phyloP scores from a whole-genome alignment of 1,140 invertebrate species.

The Drosophila melanogaster region Release_6_plus_ISO1_MT NT_033779.5:2517501-2518000 shows the following conservation, averaged over 20 bases:
- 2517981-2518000: slow-evolving; percentile 1
- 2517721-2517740: slow-evolving; percentile 26
- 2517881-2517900: slow-evolving; percentile 44
- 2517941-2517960: slow-evolving; percentile 35
- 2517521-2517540: slow-evolving; percentile 53
- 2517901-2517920: slow-evolving; percentile 43
- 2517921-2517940: slow-evolving; percentile 35
- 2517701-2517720: slow-evolving; percentile 30
- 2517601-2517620: not conserved
- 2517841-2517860: slow-evolving; percentile 26
- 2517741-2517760: not conserved
- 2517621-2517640: not conserved
- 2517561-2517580: slow-evolving; percentile 42
- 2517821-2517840: slow-evolving; percentile 33
- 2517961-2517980: not conserved
- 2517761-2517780: not conserved
- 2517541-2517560: slow-evolving; percentile 49
- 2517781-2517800: slow-evolving; percentile 13
- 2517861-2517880: slow-evolving; percentile 20
- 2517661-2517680: slow-evolving; percentile 35
- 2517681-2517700: slow-evolving; percentile 37
- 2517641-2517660: slow-evolving; percentile 35
- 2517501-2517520: slow-evolving; percentile 5
- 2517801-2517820: slow-evolving; percentile 35
- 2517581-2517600: slow-evolving; percentile 52